These are phyloP conservation scores for Dynastes maya DNA, from an alignment of 2,888 invertebrate genomes.

Conservation along the genomic window DNA sequence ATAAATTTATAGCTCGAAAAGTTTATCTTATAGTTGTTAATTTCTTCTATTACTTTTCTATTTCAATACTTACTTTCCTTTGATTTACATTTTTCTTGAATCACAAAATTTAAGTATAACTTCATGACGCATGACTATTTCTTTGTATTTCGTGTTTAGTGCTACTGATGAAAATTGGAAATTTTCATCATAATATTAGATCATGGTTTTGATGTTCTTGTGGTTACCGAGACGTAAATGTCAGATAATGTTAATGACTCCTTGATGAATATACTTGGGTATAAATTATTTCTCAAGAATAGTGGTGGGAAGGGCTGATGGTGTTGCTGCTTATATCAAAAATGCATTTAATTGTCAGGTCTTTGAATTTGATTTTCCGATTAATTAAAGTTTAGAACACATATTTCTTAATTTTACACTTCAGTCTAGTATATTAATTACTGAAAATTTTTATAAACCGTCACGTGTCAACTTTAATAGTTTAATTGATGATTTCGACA, in stretches of 20 bases:
- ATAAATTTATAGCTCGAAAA: not conserved
- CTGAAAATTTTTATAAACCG: not conserved
- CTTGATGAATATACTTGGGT: not conserved
- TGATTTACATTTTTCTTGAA: no score
- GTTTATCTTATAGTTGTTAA: no score
- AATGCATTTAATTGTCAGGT: not conserved
- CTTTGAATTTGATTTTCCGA: not conserved
- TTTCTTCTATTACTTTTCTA: no score
- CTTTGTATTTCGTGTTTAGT: not conserved
- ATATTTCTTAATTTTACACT: not conserved
- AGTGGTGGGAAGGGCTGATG: not conserved
- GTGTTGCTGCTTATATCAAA: not conserved
- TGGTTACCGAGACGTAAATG: not conserved
- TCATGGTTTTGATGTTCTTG: not conserved
- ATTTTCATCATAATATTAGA: not conserved
- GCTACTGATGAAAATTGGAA: not conserved
- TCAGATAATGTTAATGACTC: not conserved
- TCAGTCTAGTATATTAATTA: not conserved
- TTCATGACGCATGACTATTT: not conserved
- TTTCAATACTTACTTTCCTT: no score
- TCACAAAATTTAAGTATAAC: not conserved
- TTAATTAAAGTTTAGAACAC: not conserved
- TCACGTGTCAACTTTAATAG: not conserved
- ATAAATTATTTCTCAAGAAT: slow-evolving; percentile 3
- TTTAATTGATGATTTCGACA: not conserved